phyloP scores from a whole-genome alignment of 2,888 invertebrate genomes.

The Drymonia ruficornis region DNA sequence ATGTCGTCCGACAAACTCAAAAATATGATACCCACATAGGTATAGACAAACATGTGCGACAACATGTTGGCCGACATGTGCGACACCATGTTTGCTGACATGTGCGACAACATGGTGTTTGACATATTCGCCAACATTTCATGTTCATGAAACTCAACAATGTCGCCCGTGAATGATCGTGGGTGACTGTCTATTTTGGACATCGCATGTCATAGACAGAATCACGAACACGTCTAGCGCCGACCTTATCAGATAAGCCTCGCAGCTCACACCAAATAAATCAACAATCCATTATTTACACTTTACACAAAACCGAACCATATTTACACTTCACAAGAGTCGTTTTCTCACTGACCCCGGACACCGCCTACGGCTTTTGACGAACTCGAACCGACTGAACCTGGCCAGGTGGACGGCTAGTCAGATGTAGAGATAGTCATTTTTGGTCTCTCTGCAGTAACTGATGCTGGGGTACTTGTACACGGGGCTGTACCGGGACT shows the following conservation, averaged over 20 bases:
- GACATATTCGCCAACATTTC: too few relatives aligned
- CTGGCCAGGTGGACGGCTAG: conserved; percentile 53
- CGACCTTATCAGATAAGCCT: conserved; percentile 21
- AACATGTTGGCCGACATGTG: not conserved
- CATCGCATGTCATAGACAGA: conserved; percentile 2
- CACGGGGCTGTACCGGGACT: conserved; percentile 75
- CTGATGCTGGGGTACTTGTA: conserved; percentile 80
- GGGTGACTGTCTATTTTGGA: not conserved
- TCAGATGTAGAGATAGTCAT: conserved; percentile 80
- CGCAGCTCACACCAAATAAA: conserved; percentile 49
- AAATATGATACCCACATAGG: too few relatives aligned
- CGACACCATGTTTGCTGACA: not conserved
- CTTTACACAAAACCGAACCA: conserved; percentile 55
- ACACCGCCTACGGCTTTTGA: conserved; percentile 43
- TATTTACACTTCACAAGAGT: conserved; percentile 68
- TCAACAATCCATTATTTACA: conserved; percentile 59
- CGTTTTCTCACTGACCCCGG: conserved; percentile 54
- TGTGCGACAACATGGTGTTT: too few relatives aligned
- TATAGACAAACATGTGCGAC: not conserved
- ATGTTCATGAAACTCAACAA: too few relatives aligned
- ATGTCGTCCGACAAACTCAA: too few relatives aligned
- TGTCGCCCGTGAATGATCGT: too few relatives aligned
- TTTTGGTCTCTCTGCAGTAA: conserved; percentile 76
- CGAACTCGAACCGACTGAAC: conserved; percentile 40
- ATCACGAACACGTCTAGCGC: conserved; percentile 27